Evolutionary conservation across 2,797 vertebrate genomes (phyloP), one percentile per base, ranked within the genome.

Genomic region (Typhlichthys eigenmanni): DNA sequence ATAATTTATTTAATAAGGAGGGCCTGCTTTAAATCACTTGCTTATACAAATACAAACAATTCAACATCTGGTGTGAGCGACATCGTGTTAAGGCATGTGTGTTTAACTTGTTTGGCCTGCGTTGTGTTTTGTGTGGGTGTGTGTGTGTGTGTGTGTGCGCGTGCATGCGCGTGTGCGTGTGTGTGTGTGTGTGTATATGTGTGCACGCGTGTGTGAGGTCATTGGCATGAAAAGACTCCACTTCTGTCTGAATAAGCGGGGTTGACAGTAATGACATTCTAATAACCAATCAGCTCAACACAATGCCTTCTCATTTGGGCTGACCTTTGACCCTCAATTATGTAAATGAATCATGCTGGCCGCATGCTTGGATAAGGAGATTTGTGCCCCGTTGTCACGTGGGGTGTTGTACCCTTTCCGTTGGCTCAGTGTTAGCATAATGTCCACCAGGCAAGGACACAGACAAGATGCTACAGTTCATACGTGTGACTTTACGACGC

Each of bases 321-420:
- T 92, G 91, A 93, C 92, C 92, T 92, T 92, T 92, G 88, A 90
- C 92, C 88, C 89, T 83, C 88, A 91, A 91, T 93, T 92, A 93
- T 93, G 92, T 85, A 93, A 92, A 92, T 91, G 75, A 87, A 87
- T 72, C 57, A 60, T 66, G 82, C 81, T 86, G 88, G 91, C 87
- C 83, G 75, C 82, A 17, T 80, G 83, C 84, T 63, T 75, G 74
- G 71, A 78, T 91, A 86, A 91, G 81, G 78, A 86, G 86, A 87
- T 88, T 89, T 91, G 75, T 66, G 81, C 72, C 81, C 80, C 62
- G 68, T 80, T 79, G 82, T 84, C 87, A 89, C 78, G 59, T 91
- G 87, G 72, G 79, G 13, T 70, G 69, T 58, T 78, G 76, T 76
- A 45, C 57, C 78, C 53, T 60, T 55, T 75, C 54, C 55, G 60